Percentiles rank a stretch among this genome's conserved stretches.
Conservation (phyloP, 2,888 invertebrate genomes). For the Branchipolynoe longqiensis region DNA sequence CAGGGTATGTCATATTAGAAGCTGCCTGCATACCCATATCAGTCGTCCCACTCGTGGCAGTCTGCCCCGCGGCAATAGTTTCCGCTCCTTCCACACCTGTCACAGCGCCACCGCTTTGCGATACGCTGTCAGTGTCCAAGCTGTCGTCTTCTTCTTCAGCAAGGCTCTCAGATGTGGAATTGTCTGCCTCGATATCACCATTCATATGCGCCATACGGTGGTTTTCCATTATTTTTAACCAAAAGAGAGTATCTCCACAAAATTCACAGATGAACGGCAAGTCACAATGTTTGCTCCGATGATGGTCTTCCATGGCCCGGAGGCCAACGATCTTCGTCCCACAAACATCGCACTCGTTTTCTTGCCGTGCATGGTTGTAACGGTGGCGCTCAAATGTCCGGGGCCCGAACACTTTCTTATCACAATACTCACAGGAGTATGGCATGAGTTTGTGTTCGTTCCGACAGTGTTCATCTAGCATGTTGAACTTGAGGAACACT, state of each 20-base stretch:
- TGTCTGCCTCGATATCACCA: slow-evolving; percentile 44
- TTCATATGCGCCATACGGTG: slow-evolving; percentile 49
- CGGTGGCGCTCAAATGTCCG: slow-evolving; percentile 43
- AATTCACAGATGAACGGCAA: slow-evolving; percentile 50
- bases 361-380: slow-evolving; percentile 41
- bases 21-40: background rate
- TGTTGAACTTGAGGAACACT: slow-evolving; percentile 20
- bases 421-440: slow-evolving; percentile 45
- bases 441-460: slow-evolving; percentile 44
- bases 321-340: slow-evolving; percentile 42
- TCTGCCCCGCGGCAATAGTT: background rate
- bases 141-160: slow-evolving; percentile 16
- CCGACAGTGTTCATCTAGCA: slow-evolving; percentile 34
- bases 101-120: background rate
- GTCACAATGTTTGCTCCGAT: slow-evolving; percentile 40
- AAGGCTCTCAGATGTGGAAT: slow-evolving; percentile 25
- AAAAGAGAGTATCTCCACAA: slow-evolving; percentile 39
- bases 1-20: background rate
- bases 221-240: slow-evolving; percentile 47
- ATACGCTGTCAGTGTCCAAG: background rate
- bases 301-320: slow-evolving; percentile 47
- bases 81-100: slow-evolving; percentile 22
- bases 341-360: slow-evolving; percentile 49
- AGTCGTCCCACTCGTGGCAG: background rate
- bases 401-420: slow-evolving; percentile 49